A percentile compares a stretch with the other conserved stretches of the same genome.
phyloP scores from a whole-genome alignment of 1,140 invertebrate genomes.

The Microplitis mediator region DNA sequence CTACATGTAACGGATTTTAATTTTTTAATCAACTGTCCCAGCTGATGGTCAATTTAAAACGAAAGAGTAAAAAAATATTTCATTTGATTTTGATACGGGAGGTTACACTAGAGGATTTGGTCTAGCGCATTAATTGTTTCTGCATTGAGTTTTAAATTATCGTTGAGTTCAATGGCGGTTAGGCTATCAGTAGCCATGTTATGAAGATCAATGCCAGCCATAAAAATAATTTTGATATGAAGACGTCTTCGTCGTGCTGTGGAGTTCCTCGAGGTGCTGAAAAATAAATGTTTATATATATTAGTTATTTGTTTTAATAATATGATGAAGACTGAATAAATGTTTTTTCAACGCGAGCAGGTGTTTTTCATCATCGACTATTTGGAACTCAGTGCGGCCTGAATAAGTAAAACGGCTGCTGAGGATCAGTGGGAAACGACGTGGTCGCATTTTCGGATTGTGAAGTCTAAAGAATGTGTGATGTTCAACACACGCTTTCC shows the following conservation, averaged over 20 bases:
- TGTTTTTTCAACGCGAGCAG: slow-evolving; percentile 78
- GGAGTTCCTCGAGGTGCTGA: slow-evolving; percentile 79
- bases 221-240: slow-evolving; percentile 90
- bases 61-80: too few relatives aligned
- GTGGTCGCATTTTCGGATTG: slow-evolving; percentile 73
- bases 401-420: slow-evolving; percentile 75
- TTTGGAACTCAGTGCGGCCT: slow-evolving; percentile 92
- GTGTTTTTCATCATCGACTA: slow-evolving; percentile 85
- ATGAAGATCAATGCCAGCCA: slow-evolving; percentile 91
- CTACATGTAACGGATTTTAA: too few relatives aligned
- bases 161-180: slow-evolving; percentile 48
- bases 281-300: slow-evolving; percentile 44
- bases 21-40: neutral
- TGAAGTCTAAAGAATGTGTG: slow-evolving; percentile 97
- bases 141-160: neutral
- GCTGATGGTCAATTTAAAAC: too few relatives aligned
- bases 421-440: slow-evolving; percentile 70
- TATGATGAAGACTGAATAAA: slow-evolving; percentile 71
- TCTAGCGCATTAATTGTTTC: neutral
- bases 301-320: neutral
- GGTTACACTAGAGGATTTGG: neutral
- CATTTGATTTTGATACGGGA: neutral
- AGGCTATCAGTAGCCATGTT: slow-evolving; percentile 90
- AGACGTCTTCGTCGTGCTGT: slow-evolving; percentile 91
- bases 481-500: slow-evolving; percentile 98